Evolutionary conservation across 2,888 invertebrate genomes (phyloP).

Genomic region (Diadromus collaris): DNA sequence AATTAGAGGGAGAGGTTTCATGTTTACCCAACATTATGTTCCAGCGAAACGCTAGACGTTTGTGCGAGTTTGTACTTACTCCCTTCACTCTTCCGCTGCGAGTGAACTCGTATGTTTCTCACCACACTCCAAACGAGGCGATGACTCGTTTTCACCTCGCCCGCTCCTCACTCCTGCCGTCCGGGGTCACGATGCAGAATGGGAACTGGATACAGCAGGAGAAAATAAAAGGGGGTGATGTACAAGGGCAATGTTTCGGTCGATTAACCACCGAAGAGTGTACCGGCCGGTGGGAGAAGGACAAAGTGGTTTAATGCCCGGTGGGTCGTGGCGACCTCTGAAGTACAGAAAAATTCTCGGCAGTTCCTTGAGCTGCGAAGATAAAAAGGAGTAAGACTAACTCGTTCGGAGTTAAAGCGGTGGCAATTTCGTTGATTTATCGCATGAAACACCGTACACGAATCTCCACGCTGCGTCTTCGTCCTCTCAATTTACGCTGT

Average conservation of each 20-base stretch:
- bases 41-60: constrained; percentile 30
- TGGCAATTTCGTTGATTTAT: constrained; percentile 61
- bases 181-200: constrained; percentile 22
- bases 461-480: constrained; percentile 20
- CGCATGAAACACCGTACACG: constrained; percentile 24
- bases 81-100: constrained; percentile 7
- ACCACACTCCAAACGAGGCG: neutral
- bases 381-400: constrained; percentile 21
- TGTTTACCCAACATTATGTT: constrained; percentile 53
- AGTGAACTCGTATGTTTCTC: constrained; percentile 20
- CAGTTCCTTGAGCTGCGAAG: neutral
- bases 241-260: constrained; percentile 63
- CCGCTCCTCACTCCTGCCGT: neutral
- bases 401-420: constrained; percentile 50
- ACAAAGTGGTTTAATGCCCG: constrained; percentile 29
- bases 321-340: constrained; percentile 1
- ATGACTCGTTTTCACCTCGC: constrained; percentile 19
- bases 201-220: constrained; percentile 39
- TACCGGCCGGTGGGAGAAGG: constrained; percentile 25
- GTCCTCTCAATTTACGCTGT: constrained; percentile 8
- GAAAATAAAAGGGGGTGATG: constrained; percentile 30
- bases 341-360: neutral
- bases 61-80: constrained; percentile 9
- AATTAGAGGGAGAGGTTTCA: constrained; percentile 46
- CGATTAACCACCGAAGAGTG: constrained; percentile 64